Base-by-base conservation (phyloP, 2,888 invertebrate species). In the Zygothrica quintamaculata region DNA sequence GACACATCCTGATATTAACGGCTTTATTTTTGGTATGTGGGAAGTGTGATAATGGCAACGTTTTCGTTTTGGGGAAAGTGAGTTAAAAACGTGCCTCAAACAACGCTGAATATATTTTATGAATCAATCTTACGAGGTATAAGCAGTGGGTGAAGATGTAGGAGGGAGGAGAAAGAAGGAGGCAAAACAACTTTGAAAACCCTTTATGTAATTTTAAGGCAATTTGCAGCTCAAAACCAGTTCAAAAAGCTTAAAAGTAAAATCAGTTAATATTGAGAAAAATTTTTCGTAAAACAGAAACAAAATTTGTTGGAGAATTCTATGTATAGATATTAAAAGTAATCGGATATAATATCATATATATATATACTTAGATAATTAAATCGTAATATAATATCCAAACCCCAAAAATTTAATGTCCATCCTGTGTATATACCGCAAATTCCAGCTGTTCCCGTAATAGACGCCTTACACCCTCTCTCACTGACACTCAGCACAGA, bases 21-120 rank as follows among this genome's bases (percentile, higher is more conserved):
- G 4, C 69, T 65, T 52, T 36, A 70, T 70, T 55, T n/a, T 46
- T 55, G 59, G 42, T 46, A 55, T 72, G 29, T 43, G 11, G 22
- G 26, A 37, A 39, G 16, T 36, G 22, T 37, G 34, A 44, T 56
- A 71, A 71, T 65, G 65, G 15, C 13, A 53, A 4, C 1, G 48
- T 12, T 48, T 29, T 1, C 1, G 29, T 5, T 9, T 3, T 5
- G 29, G 29, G 29, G 3, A 22, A 22, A 3, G 18, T 33, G 15
- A 37, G 51, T 29, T 59, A 18, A 22, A 34, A 25, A 26, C 26
- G 51, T 50, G 50, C 43, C 37, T 25, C 12, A 44, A 31, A 62
- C 12, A n/a, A 34, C 18, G 11, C n/a, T 53, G 12, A n/a, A 26
- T 8, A 37, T 46, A 13, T 37, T 29, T n/a, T 7, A 8, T 3